Evolutionary conservation across 2,113 vertebrate genomes (phyloP), one percentile per base, ranked within the genome.

Genomic region (Cavia porcellus): DNA sequence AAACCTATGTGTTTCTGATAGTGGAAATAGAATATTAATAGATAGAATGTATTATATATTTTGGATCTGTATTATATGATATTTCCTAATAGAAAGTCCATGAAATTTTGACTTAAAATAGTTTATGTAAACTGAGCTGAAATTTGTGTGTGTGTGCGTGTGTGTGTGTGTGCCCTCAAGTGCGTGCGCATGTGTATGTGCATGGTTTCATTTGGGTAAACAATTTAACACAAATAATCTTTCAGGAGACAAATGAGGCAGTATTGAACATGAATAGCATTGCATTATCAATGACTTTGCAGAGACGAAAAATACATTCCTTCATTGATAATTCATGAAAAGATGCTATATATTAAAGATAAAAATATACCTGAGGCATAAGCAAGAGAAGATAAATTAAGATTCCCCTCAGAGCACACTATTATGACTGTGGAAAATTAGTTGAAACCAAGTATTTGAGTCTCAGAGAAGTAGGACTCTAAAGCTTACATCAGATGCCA

Each of bases 51-150:
- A 13, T 25, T 62, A 72, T 8, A 35, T 81, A 61, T 62, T 91
- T 91, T 84, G 28, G 35, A n/a, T 74, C 57, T 90, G 11, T 35
- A 35, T 89, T 87, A 45, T 45, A 8, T 52, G n/a, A 74, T 2
- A 68, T 91, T 93, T 84, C 22, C 84, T 86, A 62, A 38, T 85
- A 42, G 3, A 42, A 52, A 0, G 4, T 12, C 82, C 74, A 70
- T 77, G 3, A 77, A 5, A 72, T 70, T 86, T 89, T 86, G 3
- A 82, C 28, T 79, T 85, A 84, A 95, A 94, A 66, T 20, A 92
- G 66, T 75, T 47, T 68, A 59, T 64, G 14, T 7, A 62, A 89
- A 50, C 7, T 50, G 32, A 50, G 2, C 13, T 62, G 55, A 72
- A 32, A 4, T 64, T 11, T 66, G 45, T 30, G 45, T 50, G 38